These are phyloP conservation scores for Stenichneumon culpator DNA, from an alignment of 2,888 invertebrate species.

Conservation along the genomic window DNA sequence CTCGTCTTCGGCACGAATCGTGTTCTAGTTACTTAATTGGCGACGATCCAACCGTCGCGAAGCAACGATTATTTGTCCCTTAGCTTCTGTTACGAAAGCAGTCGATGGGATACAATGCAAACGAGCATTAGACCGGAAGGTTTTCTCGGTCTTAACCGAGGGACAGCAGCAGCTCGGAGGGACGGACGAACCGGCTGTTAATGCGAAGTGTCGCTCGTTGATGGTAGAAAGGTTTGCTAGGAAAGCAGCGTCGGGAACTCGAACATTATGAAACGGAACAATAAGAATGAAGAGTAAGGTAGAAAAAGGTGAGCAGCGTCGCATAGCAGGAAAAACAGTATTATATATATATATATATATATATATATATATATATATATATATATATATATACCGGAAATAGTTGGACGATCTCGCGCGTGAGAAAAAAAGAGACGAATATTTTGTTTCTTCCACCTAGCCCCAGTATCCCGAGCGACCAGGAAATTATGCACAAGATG, in stretches of 20 bases:
- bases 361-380: not conserved
- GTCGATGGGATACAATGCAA: constrained; percentile 19
- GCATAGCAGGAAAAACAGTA: not conserved
- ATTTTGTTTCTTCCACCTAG: constrained; percentile 2
- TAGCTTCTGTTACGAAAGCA: not conserved
- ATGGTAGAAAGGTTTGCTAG: constrained; percentile 26
- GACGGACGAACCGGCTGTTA: constrained; percentile 36
- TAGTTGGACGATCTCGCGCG: not conserved
- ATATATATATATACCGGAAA: not conserved
- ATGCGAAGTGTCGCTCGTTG: constrained; percentile 54
- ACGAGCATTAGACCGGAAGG: not conserved
- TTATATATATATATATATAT: not conserved
- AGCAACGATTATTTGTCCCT: not conserved
- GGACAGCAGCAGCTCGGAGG: not conserved
- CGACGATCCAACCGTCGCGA: not conserved
- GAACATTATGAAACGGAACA: constrained; percentile 15
- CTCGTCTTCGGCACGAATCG: not conserved
- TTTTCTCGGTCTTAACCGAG: not conserved
- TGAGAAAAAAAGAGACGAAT: not conserved
- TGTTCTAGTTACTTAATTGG: constrained; percentile 10
- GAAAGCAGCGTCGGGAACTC: constrained; percentile 23
- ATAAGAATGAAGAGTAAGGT: constrained; percentile 7
- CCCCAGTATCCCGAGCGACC: not conserved
- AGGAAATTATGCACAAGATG: constrained; percentile 21
- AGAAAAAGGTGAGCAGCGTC: constrained; percentile 8